A percentile compares a stretch with the other conserved stretches of the same genome.
Evolutionary conservation across 1,140 invertebrate genomes (phyloP).

Genomic region (Paralvinella palmiformis): DNA sequence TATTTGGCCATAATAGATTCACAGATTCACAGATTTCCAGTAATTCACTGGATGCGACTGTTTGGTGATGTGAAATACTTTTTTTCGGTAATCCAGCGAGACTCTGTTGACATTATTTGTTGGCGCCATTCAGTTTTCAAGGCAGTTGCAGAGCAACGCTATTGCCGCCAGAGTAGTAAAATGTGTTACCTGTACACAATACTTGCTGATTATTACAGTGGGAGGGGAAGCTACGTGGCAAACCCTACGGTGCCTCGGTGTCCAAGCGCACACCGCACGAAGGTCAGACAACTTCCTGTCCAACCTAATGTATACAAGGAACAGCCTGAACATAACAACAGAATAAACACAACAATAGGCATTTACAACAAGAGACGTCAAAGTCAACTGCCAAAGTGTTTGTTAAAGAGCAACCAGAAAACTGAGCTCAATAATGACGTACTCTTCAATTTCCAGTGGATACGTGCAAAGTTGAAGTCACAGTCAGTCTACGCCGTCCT

Average conservation of each 20-base stretch:
- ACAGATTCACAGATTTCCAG: conserved; percentile 16
- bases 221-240: conserved; percentile 69
- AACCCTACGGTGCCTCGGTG: conserved; percentile 88
- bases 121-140: conserved; percentile 17
- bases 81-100: conserved; percentile 13
- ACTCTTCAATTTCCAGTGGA: conserved; percentile 95
- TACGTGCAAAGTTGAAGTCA: conserved; percentile 78
- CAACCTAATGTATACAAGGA: conserved; percentile 94
- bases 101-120: conserved; percentile 14
- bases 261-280: conserved; percentile 45
- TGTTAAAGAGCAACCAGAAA: conserved; percentile 77
- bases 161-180: neutral
- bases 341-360: conserved; percentile 62
- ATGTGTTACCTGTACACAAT: conserved; percentile 7
- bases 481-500: conserved; percentile 70
- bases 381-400: conserved; percentile 83
- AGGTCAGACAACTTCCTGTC: conserved; percentile 52
- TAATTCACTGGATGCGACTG: conserved; percentile 6
- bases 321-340: conserved; percentile 78
- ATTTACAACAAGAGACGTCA: conserved; percentile 55
- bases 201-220: conserved; percentile 91
- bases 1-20: conserved; percentile 16
- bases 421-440: conserved; percentile 89
- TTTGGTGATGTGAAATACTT: conserved; percentile 13
- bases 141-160: conserved; percentile 9